Base-by-base conservation (phyloP, 2,888 invertebrate genomes). In the Rugalucina vietnamica region DNA sequence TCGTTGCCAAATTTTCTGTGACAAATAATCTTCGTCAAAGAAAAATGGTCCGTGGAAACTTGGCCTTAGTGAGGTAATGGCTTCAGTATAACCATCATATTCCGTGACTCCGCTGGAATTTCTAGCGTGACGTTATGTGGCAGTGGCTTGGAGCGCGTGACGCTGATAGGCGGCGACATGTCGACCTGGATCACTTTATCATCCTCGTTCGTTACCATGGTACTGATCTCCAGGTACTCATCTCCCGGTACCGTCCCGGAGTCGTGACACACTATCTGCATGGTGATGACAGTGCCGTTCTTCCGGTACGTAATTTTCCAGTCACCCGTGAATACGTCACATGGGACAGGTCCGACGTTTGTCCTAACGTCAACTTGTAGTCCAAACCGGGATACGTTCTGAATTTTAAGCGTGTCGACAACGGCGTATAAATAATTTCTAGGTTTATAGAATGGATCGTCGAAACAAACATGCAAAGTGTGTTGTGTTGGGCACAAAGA, bases 271-370 rank as follows among this genome's bases (percentile, higher is more conserved):
- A 93, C 94, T n/a, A 94, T 87, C 89, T 94, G 93, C 49, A 95
- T 84, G 0, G 91, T 91, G 94, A 94, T 94, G 50, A 34, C 73
- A 50, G 94, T 93, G 36, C 92, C 93, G 57, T 91, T 91, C 80
- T 94, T 95, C 37, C 94, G 88, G 90, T 95, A 95, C 1, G 94
- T 94, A 43, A 95, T 93, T 86, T 95, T 94, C 95, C 95, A 95
- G 73, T 95, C 95, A 0, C 93, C 94, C 37, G 93, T 94, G 0
- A 92, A 86, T 18, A 81, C 79, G 43, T 92, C 92, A 3, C 91
- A 91, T 0, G 94, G 94, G 4, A 95, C 94, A 0, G 95, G 93
- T 1, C 94, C 94, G 4, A 92, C 91, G 79, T 93, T 93, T n/a
- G 93, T 94, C 39, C 91, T 90, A 0, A 94, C 94, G 84, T 95